Conservation (phyloP, 2,797 vertebrate species). For the Decapterus maruadsi region DNA sequence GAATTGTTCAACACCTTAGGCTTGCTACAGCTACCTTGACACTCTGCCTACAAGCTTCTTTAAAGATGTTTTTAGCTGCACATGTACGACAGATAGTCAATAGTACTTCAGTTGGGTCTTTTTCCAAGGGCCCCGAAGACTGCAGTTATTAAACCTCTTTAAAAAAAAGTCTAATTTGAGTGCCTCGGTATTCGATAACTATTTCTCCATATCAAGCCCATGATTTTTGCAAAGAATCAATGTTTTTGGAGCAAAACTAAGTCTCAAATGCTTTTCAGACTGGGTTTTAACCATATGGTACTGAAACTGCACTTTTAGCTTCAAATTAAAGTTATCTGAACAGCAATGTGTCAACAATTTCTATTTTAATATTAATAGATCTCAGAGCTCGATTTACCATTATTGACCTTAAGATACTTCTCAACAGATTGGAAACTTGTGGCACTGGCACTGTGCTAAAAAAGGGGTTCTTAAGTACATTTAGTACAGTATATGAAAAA, state of each 20-base stretch:
- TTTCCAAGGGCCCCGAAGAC: neutral
- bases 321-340: too few species aligned
- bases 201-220: neutral
- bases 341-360: too few species aligned
- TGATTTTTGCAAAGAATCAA: neutral
- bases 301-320: too few species aligned
- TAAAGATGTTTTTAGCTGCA: neutral
- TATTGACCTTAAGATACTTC: too few species aligned
- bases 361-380: too few species aligned
- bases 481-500: too few species aligned
- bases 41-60: neutral
- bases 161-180: neutral
- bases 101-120: neutral
- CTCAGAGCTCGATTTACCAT: too few species aligned
- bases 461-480: too few species aligned
- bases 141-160: neutral
- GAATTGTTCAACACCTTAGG: conserved; percentile 1
- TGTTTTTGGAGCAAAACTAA: neutral
- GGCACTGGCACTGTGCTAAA: too few species aligned
- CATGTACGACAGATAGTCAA: neutral
- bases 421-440: too few species aligned
- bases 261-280: too few species aligned
- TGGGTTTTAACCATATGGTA: too few species aligned
- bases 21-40: neutral
- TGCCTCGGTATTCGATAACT: neutral